Base-by-base conservation (phyloP, 2,888 invertebrate species). In the Lysandra bellargus region DNA sequence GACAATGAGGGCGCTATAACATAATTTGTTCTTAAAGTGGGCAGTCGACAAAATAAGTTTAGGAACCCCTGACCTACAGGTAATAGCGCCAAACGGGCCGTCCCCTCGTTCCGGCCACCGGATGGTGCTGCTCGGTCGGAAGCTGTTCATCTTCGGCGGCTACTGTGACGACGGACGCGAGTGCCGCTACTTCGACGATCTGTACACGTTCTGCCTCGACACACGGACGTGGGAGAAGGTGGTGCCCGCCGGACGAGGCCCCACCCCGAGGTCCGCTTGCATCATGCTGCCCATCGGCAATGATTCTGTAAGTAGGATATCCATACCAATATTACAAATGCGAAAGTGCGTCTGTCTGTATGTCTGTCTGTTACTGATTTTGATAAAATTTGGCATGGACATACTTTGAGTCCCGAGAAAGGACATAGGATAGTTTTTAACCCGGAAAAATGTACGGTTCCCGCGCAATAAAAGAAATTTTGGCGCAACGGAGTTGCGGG, bases 121-220 rank as follows among this genome's bases (percentile, higher is more conserved):
- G 81, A 99, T 99, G 98, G 96, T 96, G 1, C 95, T 96, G 1
- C 88, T 96, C 1, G 98, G 98, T 83, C 98, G 97, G 83, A 96
- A 96, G 84, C 90, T 99, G 1, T 92, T 98, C 81, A 94, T 99
- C 5, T 99, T 99, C 94, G 99, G 99, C 0, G 99, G 99, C 0
- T 99, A 98, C 90, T 96, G 97, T 86, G 99, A 99, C 91, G 98
- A 98, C 89, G 95, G 97, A 1, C 95, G 97, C 80, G 97, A 97
- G 81, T 98, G 97, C 88, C 97, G 97, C 84, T 99, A 99, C 92
- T 98, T 96, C 88, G 98, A 98, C 89, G 99, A 99, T 88, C 89
- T 98, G 1, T 95, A 97, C 89, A 89, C 96, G 57, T 99, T 99
- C 91, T 96, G 97, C 84, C 90, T 98, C 83, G 98, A 98, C 85